Evolutionary conservation across 2,888 invertebrate species (phyloP).

Genomic region (Papilio gigon): DNA sequence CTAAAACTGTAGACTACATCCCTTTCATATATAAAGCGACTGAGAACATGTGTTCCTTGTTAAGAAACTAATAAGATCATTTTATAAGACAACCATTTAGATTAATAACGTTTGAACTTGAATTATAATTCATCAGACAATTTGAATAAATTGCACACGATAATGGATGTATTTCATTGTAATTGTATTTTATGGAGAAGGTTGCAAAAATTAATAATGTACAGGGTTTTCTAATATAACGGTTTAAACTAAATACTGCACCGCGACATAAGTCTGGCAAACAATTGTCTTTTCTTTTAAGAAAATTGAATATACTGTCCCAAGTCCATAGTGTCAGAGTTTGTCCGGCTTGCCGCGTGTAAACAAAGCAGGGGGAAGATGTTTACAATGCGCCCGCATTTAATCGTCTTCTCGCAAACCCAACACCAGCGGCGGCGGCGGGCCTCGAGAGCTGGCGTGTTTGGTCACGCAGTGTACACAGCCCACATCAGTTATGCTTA

Average conservation of each 20-base stretch:
- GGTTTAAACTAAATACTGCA: too few species aligned
- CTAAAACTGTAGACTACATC: slow-evolving; percentile 37
- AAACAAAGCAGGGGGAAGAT: slow-evolving; percentile 52
- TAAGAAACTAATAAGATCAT: not conserved
- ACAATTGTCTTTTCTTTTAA: not conserved
- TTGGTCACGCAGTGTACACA: slow-evolving; percentile 34
- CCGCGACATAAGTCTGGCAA: too few species aligned
- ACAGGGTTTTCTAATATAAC: too few species aligned
- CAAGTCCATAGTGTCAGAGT: slow-evolving; percentile 35
- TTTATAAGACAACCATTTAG: not conserved
- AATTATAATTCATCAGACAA: not conserved
- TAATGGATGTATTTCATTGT: too few species aligned
- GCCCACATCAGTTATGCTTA: slow-evolving; percentile 15
- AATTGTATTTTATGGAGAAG: too few species aligned
- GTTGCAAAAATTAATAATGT: too few species aligned
- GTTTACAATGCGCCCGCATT: slow-evolving; percentile 59
- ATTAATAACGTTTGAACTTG: not conserved
- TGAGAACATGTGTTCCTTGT: slow-evolving; percentile 12
- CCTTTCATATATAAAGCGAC: not conserved
- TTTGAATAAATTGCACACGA: not conserved
- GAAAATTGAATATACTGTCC: not conserved
- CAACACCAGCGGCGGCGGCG: slow-evolving; percentile 27
- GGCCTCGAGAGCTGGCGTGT: slow-evolving; percentile 32
- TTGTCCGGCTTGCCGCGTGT: slow-evolving; percentile 42
- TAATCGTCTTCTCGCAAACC: slow-evolving; percentile 50